A percentile compares a stretch with the other conserved stretches of the same genome.
Evolutionary conservation across 2,888 invertebrate species (phyloP).

Genomic region (Zaprionus obscuricornis): DNA sequence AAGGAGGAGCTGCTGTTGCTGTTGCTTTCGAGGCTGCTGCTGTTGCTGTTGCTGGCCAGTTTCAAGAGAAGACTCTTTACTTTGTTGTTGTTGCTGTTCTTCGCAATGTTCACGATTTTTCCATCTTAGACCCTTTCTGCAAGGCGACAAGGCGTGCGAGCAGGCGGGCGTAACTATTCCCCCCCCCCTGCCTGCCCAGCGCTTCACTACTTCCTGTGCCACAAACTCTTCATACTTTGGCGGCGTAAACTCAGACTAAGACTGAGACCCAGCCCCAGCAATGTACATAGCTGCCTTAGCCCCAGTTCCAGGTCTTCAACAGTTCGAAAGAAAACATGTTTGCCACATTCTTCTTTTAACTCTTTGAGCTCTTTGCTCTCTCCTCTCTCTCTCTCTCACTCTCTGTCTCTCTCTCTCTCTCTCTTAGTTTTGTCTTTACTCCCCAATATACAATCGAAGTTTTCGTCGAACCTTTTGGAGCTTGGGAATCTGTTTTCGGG

Average conservation of each 20-base stretch:
- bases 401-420: constrained; percentile 5
- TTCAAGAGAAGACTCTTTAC: constrained; percentile 64
- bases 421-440: constrained; percentile 4
- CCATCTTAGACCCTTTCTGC: constrained; percentile 26
- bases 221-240: too few species aligned
- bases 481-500: constrained; percentile 78
- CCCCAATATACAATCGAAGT: constrained; percentile 67
- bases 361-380: constrained; percentile 30
- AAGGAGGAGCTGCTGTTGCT: not conserved
- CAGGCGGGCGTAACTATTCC: constrained; percentile 35
- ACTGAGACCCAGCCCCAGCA: constrained; percentile 34
- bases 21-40: not conserved
- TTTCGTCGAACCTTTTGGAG: constrained; percentile 76
- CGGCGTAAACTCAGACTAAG: too few species aligned
- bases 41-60: constrained; percentile 34
- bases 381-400: constrained; percentile 15
- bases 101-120: constrained; percentile 65
- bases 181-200: too few species aligned
- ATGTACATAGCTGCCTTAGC: constrained; percentile 1
- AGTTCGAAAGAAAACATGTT: constrained; percentile 66
- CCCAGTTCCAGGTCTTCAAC: constrained; percentile 5
- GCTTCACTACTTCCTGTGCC: constrained; percentile 79
- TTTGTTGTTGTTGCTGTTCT: constrained; percentile 51
- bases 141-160: constrained; percentile 51
- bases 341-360: constrained; percentile 75